Evolutionary conservation across 2,888 invertebrate genomes (phyloP).

Genomic region (Eurois occulta): DNA sequence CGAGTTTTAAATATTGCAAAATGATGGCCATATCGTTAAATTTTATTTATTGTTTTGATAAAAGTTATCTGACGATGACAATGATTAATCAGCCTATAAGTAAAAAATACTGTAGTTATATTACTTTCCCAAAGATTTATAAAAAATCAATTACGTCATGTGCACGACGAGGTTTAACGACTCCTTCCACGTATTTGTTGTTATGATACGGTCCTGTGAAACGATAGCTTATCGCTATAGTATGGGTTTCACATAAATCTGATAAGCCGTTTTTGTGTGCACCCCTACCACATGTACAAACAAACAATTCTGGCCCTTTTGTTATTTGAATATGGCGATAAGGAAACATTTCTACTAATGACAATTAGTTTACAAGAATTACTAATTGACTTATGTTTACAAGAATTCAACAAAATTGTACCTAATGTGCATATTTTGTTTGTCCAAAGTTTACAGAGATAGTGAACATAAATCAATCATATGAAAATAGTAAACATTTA

Average conservation of each 20-base stretch:
- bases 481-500: not conserved
- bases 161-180: conserved; percentile 24
- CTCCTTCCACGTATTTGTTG: conserved; percentile 51
- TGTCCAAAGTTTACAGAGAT: not conserved
- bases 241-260: conserved; percentile 51
- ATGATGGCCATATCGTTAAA: not conserved
- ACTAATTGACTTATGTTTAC: conserved; percentile 10
- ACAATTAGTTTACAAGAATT: conserved; percentile 5
- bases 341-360: conserved; percentile 6
- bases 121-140: not conserved
- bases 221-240: conserved; percentile 49
- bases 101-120: not conserved
- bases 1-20: not conserved
- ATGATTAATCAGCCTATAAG: no score
- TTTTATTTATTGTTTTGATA: not conserved
- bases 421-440: no score
- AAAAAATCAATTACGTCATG: conserved; percentile 10
- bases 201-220: conserved; percentile 42
- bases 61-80: not conserved
- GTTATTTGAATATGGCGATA: conserved; percentile 12
- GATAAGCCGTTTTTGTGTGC: conserved; percentile 55
- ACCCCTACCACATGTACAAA: conserved; percentile 49
- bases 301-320: conserved; percentile 33
- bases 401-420: no score
- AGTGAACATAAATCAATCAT: no score